These are phyloP conservation scores for Sebastes glaucus DNA, from an alignment of 2,797 vertebrate genomes.

Conservation along the genomic window DNA sequence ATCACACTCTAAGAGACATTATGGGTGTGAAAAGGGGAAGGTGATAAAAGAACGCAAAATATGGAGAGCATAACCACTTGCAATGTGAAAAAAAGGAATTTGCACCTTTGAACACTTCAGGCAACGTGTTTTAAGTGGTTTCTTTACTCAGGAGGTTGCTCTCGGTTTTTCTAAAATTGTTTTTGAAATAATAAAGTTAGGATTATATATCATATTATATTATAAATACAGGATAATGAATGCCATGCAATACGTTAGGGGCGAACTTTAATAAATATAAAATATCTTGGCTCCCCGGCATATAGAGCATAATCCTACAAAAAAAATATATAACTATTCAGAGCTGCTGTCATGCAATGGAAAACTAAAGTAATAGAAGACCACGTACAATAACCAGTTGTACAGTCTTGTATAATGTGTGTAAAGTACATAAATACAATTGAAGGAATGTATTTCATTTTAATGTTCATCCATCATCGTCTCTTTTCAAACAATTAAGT, in stretches of 20 bases:
- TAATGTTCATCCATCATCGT: conserved; percentile 12
- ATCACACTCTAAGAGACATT: not conserved
- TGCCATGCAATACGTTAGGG: not conserved
- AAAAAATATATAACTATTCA: not conserved
- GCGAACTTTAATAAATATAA: not conserved
- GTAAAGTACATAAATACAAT: not conserved
- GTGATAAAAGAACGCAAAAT: not conserved
- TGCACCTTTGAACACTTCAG: conserved; percentile 7
- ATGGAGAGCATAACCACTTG: not conserved
- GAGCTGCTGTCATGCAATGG: not conserved
- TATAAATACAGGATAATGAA: conserved; percentile 1
- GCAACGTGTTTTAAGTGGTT: conserved; percentile 8
- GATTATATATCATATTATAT: not conserved
- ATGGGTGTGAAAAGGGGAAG: not conserved
- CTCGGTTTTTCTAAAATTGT: not conserved
- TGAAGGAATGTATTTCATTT: not conserved
- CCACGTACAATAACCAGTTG: not conserved
- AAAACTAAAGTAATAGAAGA: conserved; percentile 21
- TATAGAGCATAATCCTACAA: not conserved
- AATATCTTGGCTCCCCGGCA: not conserved
- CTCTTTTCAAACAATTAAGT: not conserved
- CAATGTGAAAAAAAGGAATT: conserved; percentile 2
- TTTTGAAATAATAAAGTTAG: conserved; percentile 1
- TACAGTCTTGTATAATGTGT: not conserved
- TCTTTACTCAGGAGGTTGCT: not conserved